Evolutionary conservation across 2,888 invertebrate genomes (phyloP).

Genomic region (Rhogogaster chlorosoma): DNA sequence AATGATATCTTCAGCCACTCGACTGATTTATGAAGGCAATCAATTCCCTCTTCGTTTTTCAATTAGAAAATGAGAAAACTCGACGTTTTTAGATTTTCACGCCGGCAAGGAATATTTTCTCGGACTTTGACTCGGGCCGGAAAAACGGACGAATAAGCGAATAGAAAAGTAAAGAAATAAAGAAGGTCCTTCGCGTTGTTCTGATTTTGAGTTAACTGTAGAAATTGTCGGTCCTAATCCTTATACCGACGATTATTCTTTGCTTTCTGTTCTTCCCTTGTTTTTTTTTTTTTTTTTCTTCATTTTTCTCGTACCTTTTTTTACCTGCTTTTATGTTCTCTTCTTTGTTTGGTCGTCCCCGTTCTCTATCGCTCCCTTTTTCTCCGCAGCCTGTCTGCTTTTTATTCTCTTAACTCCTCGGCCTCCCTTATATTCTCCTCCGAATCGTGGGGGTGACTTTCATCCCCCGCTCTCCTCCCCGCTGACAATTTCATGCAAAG

Average conservation of each 20-base stretch:
- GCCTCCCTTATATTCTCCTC: background rate
- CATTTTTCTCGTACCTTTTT: background rate
- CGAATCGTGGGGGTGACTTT: background rate
- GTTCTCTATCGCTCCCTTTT: background rate
- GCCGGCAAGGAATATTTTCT: too few species aligned
- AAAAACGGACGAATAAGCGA: background rate
- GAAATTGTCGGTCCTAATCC: constrained; percentile 10
- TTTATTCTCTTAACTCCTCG: background rate
- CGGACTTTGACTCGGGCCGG: background rate
- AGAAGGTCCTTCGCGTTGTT: background rate
- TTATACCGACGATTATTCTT: background rate
- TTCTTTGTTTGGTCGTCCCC: background rate
- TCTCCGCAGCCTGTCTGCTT: background rate
- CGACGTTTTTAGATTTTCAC: background rate
- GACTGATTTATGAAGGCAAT: background rate
- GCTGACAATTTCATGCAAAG: constrained; percentile 37
- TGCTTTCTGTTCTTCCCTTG: background rate
- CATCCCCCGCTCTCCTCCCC: background rate
- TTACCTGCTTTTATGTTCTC: background rate
- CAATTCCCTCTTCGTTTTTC: background rate
- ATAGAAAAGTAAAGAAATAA: background rate
- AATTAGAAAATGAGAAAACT: background rate
- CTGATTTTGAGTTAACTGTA: constrained; percentile 31
- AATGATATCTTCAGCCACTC: background rate
- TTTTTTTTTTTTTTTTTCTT: background rate